Evolutionary conservation across 2,113 vertebrate genomes (phyloP), one percentile per base, ranked within the genome.

Genomic region (Zosterops borbonicus): DNA sequence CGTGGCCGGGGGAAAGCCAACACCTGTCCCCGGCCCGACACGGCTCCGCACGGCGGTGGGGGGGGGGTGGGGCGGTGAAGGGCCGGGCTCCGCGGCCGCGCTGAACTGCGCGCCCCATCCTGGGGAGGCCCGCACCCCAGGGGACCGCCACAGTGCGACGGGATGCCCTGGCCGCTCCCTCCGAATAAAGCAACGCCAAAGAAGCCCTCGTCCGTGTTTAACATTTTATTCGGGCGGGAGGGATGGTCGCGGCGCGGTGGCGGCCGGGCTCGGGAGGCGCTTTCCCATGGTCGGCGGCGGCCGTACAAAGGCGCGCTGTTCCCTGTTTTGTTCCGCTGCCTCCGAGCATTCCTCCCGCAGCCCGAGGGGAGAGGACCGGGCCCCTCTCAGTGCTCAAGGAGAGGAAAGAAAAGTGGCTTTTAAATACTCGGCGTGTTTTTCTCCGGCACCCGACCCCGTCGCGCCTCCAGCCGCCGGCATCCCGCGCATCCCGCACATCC

Each of bases 271-370:
- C 98, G 98, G 98, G 98, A 98, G 97, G 95, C 87, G 53, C 97
- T 97, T 98, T 97, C 97, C 97, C 98, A 97, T 96, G 98, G 98
- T 97, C 97, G 96, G 97, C 98, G 97, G 96, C 97, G 97, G 98
- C 98, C 94, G 98, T 94, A 99, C 99, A 99, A 99, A 98, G 98
- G 95, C 98, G 98, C 98, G 99, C 98, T 99, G 98, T 99, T 98
- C 98, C 91, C 98, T 96, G 96, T 97, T 98, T 98, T 98, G 98
- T 98, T 97, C 97, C 97, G 87, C 97, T 97, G 98, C 98, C 98
- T 98, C 97, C 95, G 96, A 98, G 98, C 98, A 98, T 99, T 99
- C 98, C 98, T 97, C 95, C 97, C 97, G 95, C 98, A 97, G 97
- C 98, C 94, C 68, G 95, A 92, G 92, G 76, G 44, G 9, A 73